These are phyloP conservation scores for Terebella lapidaria DNA, from an alignment of 2,888 invertebrate species.

Conservation along the genomic window DNA sequence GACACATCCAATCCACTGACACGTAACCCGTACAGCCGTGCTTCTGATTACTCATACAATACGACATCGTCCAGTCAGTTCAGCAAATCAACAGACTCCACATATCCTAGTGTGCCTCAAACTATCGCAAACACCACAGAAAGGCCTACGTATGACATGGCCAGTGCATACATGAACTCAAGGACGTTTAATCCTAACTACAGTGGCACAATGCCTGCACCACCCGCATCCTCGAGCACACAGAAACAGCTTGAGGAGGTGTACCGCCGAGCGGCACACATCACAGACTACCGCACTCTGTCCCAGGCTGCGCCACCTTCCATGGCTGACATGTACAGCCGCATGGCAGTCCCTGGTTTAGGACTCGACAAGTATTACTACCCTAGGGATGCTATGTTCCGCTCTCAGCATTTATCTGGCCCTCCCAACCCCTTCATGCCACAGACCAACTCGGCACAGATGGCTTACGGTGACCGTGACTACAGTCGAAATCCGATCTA, in stretches of 20 bases:
- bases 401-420: conserved; percentile 41
- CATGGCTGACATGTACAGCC: conserved; percentile 35
- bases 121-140: neutral
- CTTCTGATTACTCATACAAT: conserved; percentile 2
- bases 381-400: conserved; percentile 42
- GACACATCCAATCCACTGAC: conserved; percentile 9
- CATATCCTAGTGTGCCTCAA: neutral
- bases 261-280: conserved; percentile 29
- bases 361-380: conserved; percentile 48
- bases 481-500: conserved; percentile 42
- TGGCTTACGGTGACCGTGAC: conserved; percentile 33
- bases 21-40: conserved; percentile 5
- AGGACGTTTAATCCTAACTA: conserved; percentile 17
- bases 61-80: conserved; percentile 2
- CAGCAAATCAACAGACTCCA: neutral
- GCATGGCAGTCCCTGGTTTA: conserved; percentile 37
- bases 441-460: conserved; percentile 35
- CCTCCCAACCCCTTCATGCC: conserved; percentile 44
- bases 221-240: conserved; percentile 8
- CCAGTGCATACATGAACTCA: conserved; percentile 17
- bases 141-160: conserved; percentile 1
- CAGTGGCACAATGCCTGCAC: neutral
- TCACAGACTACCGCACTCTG: conserved; percentile 41
- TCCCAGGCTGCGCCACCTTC: conserved; percentile 32
- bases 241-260: conserved; percentile 47